phyloP scores from a whole-genome alignment of 2,797 vertebrate genomes.

The Xenops minutus region DNA sequence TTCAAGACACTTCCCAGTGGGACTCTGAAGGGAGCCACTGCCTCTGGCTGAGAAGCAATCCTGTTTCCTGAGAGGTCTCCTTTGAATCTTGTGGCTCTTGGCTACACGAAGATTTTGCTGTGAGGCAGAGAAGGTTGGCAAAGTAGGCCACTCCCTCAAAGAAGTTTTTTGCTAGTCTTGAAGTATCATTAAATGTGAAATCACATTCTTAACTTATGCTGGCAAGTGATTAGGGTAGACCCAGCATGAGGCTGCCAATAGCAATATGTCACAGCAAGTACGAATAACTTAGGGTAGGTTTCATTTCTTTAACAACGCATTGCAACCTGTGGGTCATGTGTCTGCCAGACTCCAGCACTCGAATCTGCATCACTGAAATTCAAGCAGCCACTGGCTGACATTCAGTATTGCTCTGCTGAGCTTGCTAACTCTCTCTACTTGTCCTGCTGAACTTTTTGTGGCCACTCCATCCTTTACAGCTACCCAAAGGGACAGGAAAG shows the following conservation, averaged over 20 bases:
- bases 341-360: conserved; percentile 35
- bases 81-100: neutral
- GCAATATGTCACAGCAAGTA: conserved; percentile 18
- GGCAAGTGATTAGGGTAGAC: conserved; percentile 61
- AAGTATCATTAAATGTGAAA: conserved; percentile 55
- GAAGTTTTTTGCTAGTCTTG: neutral
- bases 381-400: conserved; percentile 21
- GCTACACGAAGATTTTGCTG: neutral
- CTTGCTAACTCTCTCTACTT: conserved; percentile 15
- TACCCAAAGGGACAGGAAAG: conserved; percentile 33
- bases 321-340: conserved; percentile 23
- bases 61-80: conserved; percentile 5
- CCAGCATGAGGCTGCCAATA: conserved; percentile 47
- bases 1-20: neutral
- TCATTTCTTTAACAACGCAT: conserved; percentile 32
- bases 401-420: neutral
- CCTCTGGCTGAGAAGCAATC: neutral
- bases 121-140: neutral
- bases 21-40: neutral
- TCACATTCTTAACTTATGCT: conserved; percentile 55
- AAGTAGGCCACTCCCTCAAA: conserved; percentile 34
- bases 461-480: conserved; percentile 18
- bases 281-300: conserved; percentile 22
- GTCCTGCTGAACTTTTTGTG: conserved; percentile 43
- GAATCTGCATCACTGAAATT: conserved; percentile 45